These are phyloP conservation scores for Megalops atlanticus DNA, from an alignment of 2,113 vertebrate genomes.

Conservation along the genomic window DNA sequence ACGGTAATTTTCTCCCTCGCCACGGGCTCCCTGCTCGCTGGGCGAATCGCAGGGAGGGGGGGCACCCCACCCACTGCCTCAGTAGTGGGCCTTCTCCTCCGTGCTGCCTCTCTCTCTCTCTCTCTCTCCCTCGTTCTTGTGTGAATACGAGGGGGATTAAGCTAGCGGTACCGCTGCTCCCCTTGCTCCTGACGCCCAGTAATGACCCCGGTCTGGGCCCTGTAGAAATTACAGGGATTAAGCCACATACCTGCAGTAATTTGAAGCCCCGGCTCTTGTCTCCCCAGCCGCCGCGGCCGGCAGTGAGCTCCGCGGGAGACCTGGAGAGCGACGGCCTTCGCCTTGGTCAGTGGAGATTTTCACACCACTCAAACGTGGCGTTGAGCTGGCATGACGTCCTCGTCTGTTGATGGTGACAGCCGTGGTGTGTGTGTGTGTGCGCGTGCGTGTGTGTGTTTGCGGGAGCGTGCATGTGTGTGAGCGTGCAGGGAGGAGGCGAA, in stretches of 20 bases:
- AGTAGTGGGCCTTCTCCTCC: neutral
- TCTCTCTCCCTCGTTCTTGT: neutral
- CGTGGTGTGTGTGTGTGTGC: neutral
- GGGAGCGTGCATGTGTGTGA: neutral
- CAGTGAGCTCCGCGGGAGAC: neutral
- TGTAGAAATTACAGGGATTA: slow-evolving; percentile 11
- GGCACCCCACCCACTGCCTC: neutral
- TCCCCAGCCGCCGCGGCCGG: neutral
- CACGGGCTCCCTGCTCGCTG: too few relatives aligned
- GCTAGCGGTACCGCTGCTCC: neutral
- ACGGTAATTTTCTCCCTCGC: slow-evolving; percentile 11
- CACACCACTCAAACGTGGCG: neutral
- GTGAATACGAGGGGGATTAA: neutral
- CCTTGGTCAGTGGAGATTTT: neutral
- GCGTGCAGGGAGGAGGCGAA: neutral
- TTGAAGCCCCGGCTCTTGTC: neutral
- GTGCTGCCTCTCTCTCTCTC: neutral
- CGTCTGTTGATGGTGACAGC: neutral
- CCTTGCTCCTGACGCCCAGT: neutral
- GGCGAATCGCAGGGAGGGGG: neutral
- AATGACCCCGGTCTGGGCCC: neutral
- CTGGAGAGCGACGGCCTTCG: neutral
- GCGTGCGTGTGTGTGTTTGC: neutral
- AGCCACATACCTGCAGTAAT: neutral
- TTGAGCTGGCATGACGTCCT: neutral